Conservation (phyloP, 2,888 invertebrate species). For the Patella caerulea region DNA sequence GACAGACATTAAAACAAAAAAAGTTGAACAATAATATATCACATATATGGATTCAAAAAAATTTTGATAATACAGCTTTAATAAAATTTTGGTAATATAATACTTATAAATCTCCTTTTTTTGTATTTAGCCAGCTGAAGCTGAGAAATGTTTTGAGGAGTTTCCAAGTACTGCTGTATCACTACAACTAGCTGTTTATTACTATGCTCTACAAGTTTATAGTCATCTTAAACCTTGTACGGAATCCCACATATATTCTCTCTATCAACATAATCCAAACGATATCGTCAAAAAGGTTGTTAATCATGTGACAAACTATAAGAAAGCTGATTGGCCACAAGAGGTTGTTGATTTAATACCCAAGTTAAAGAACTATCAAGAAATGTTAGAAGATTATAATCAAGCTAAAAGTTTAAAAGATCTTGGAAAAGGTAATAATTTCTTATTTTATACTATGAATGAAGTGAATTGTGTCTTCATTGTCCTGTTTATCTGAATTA, state of each 20-base stretch:
- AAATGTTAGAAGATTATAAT: constrained; percentile 70
- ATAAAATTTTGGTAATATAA: too few species aligned
- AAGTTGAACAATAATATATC: too few species aligned
- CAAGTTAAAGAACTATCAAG: constrained; percentile 66
- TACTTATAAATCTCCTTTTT: not conserved
- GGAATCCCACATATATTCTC: constrained; percentile 40
- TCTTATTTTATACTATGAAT: not conserved
- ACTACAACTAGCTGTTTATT: constrained; percentile 71
- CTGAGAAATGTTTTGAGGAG: constrained; percentile 67
- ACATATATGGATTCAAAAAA: too few species aligned
- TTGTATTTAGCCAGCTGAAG: constrained; percentile 57
- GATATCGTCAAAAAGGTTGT: constrained; percentile 55
- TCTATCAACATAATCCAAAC: constrained; percentile 49
- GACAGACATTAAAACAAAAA: too few species aligned
- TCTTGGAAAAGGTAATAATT: constrained; percentile 69
- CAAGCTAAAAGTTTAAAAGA: constrained; percentile 72
- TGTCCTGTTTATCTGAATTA: too few species aligned
- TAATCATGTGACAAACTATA: constrained; percentile 44
- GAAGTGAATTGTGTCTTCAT: too few species aligned
- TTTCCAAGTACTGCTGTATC: constrained; percentile 70
- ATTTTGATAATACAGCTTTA: too few species aligned
- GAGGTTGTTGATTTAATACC: constrained; percentile 50
- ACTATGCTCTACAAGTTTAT: constrained; percentile 69
- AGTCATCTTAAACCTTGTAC: constrained; percentile 45
- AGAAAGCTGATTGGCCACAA: constrained; percentile 47